phyloP scores from a whole-genome alignment of 2,113 vertebrate species.

The Campylomormyrus numenius region DNA sequence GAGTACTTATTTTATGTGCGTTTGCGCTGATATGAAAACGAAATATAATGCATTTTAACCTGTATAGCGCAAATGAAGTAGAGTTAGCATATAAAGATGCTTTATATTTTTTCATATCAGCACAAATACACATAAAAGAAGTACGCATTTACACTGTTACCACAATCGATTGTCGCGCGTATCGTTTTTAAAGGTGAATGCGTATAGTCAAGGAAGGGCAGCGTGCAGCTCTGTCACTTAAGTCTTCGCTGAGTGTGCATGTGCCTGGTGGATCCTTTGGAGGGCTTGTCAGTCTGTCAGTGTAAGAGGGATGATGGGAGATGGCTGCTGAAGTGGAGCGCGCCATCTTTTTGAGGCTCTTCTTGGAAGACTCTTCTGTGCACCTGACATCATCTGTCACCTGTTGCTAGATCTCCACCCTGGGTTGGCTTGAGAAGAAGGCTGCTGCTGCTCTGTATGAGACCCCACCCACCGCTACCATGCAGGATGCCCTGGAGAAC shows the following conservation, averaged over 20 bases:
- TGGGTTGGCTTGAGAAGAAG: conserved; percentile 81
- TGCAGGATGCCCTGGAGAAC: conserved; percentile 79
- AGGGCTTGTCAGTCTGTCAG: neutral
- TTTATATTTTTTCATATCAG: too few relatives aligned
- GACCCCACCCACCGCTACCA: conserved; percentile 62
- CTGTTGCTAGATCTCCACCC: conserved; percentile 65
- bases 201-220: neutral
- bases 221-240: neutral
- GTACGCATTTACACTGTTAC: too few relatives aligned
- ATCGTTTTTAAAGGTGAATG: too few relatives aligned
- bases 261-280: neutral
- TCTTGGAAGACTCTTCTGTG: neutral
- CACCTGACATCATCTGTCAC: neutral
- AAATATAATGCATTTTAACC: too few relatives aligned
- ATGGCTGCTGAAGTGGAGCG: neutral
- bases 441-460: conserved; percentile 74
- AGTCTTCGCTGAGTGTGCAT: neutral
- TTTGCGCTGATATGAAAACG: too few relatives aligned
- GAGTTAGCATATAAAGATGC: too few relatives aligned
- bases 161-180: too few relatives aligned
- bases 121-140: too few relatives aligned
- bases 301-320: neutral
- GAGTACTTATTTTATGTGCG: too few relatives aligned
- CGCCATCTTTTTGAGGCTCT: neutral
- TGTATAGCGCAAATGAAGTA: too few relatives aligned